Conservation (phyloP, 2,888 invertebrate species). For the Operophtera brumata region DNA sequence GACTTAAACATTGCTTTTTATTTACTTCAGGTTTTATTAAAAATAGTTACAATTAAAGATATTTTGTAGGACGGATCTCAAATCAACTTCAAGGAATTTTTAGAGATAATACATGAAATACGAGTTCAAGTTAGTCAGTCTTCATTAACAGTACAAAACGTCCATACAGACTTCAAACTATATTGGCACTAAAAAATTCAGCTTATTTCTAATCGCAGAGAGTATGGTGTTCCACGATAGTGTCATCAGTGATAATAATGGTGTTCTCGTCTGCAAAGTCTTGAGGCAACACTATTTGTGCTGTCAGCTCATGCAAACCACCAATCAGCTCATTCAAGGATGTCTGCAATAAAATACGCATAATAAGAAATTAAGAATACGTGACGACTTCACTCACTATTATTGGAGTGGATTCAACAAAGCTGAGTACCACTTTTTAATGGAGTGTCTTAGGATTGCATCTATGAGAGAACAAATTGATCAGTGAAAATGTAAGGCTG, state of each 20-base stretch:
- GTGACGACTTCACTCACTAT: no score
- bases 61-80: slow-evolving; percentile 38
- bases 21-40: slow-evolving; percentile 22
- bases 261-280: slow-evolving; percentile 67
- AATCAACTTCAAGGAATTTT: slow-evolving; percentile 5
- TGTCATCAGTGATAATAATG: slow-evolving; percentile 66
- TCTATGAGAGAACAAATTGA: no score
- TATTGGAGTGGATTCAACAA: no score
- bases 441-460: no score
- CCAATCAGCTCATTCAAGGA: slow-evolving; percentile 63
- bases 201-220: slow-evolving; percentile 53
- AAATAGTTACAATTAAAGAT: slow-evolving; percentile 5
- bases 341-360: slow-evolving; percentile 16
- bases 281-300: slow-evolving; percentile 66
- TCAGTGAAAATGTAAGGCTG: no score
- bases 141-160: not conserved
- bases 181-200: not conserved
- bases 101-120: not conserved
- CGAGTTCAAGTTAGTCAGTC: slow-evolving; percentile 7
- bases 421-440: no score
- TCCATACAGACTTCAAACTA: not conserved
- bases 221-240: slow-evolving; percentile 67
- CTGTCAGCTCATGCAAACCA: slow-evolving; percentile 67
- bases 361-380: not conserved
- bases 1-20: slow-evolving; percentile 50